Percentiles rank a stretch among this genome's conserved stretches.
These are phyloP conservation scores for Peromyscus eremicus DNA, from an alignment of 2,797 vertebrate genomes.

Conservation along the genomic window DNA sequence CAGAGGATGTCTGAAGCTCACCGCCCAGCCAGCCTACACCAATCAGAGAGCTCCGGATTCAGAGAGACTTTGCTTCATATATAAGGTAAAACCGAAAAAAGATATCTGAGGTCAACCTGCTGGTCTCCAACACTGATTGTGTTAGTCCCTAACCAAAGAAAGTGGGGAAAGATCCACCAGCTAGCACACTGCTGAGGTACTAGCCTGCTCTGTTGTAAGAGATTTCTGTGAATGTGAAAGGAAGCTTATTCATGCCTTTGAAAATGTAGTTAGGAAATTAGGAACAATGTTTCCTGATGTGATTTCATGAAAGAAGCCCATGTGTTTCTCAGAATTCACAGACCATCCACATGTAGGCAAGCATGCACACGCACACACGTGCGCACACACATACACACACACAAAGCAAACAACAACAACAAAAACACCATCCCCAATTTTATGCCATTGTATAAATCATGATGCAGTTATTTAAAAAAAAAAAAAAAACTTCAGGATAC, in stretches of 20 bases:
- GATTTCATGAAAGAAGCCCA: background rate
- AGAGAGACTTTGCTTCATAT: background rate
- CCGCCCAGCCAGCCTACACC: background rate
- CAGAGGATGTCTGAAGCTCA: background rate
- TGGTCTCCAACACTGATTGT: background rate
- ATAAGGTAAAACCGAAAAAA: background rate
- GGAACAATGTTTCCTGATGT: background rate
- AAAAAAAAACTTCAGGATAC: constrained; percentile 22
- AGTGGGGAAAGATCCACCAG: background rate
- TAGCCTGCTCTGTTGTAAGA: background rate
- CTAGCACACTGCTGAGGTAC: background rate
- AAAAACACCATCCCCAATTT: background rate
- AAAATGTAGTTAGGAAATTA: background rate
- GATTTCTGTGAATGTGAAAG: background rate
- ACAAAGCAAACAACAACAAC: background rate
- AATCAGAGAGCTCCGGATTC: background rate
- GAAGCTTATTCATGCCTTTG: background rate
- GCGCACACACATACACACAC: background rate
- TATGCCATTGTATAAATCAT: constrained; percentile 7
- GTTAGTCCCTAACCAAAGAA: background rate
- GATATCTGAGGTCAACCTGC: background rate
- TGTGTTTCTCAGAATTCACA: background rate
- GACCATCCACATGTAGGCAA: background rate
- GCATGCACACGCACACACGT: background rate
- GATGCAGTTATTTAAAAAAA: background rate